Percentiles rank a stretch among this genome's conserved stretches.
Conservation (phyloP, 1,140 invertebrate genomes). For the Papilio aristodemus region DNA sequence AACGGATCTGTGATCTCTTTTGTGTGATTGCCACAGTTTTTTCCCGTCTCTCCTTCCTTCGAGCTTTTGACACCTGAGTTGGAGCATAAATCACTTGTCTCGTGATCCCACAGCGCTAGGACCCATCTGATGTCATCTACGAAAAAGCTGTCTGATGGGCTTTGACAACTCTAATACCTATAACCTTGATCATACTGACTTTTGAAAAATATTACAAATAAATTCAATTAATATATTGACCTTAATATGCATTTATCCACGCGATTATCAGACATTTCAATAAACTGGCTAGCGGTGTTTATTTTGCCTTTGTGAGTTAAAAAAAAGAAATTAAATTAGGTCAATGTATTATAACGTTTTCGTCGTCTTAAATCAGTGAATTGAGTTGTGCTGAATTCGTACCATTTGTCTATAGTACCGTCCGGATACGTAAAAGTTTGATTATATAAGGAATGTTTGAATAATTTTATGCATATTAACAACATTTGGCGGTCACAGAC, state of each 20-base stretch:
- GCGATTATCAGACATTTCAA: no score
- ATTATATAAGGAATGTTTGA: background rate
- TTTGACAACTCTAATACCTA: conserved; percentile 48
- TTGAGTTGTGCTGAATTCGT: background rate
- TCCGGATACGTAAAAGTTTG: background rate
- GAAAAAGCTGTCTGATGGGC: conserved; percentile 44
- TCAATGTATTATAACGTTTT: no score
- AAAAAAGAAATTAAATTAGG: no score
- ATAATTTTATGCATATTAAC: conserved; percentile 16
- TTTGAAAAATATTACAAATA: no score
- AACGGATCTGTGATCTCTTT: conserved; percentile 53
- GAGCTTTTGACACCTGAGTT: conserved; percentile 68
- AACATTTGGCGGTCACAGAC: conserved; percentile 35
- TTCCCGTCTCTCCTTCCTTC: conserved; percentile 52
- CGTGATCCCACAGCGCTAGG: conserved; percentile 55
- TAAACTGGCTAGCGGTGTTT: no score
- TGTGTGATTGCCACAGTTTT: conserved; percentile 63
- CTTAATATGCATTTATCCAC: no score
- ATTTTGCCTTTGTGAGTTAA: no score
- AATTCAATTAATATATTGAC: no score
- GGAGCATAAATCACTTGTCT: conserved; percentile 75
- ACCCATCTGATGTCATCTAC: conserved; percentile 63
- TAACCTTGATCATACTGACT: background rate
- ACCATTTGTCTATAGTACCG: conserved; percentile 1
- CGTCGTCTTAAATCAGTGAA: background rate